phyloP scores from a whole-genome alignment of 2,888 invertebrate species.

The Noctua janthina region DNA sequence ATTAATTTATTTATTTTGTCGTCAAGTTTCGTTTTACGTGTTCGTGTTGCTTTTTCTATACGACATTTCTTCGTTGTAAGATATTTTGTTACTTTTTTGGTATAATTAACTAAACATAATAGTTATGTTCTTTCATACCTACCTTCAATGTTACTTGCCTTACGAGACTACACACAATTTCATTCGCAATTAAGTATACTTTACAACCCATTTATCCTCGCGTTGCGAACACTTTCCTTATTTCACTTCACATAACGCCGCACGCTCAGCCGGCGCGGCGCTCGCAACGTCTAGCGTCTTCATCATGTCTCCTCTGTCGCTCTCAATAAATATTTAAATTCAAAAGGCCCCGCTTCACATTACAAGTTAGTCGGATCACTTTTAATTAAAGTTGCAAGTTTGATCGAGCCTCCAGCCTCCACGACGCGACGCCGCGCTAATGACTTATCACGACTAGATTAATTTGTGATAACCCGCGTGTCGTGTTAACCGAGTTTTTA shows the following conservation, averaged over 20 bases:
- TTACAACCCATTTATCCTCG: conserved; percentile 12
- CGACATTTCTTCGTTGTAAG: background rate
- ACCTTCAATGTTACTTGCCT: background rate
- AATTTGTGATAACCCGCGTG: conserved; percentile 64
- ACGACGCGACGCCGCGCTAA: conserved; percentile 52
- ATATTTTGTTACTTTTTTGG: background rate
- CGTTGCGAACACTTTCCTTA: conserved; percentile 25
- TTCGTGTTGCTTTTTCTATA: background rate
- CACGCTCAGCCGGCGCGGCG: background rate
- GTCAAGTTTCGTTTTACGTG: background rate
- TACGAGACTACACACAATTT: background rate
- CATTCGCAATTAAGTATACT: conserved; percentile 23
- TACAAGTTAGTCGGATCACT: conserved; percentile 64
- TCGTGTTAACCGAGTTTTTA: conserved; percentile 52
- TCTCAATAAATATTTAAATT: conserved; percentile 67
- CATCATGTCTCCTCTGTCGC: conserved; percentile 33
- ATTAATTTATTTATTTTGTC: conserved; percentile 17
- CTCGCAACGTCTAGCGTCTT: conserved; percentile 42
- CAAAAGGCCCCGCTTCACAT: conserved; percentile 61
- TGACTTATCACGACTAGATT: conserved; percentile 66
- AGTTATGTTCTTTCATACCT: background rate
- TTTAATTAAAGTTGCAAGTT: conserved; percentile 70
- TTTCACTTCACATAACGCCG: conserved; percentile 8
- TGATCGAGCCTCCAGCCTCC: conserved; percentile 55
- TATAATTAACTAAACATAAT: background rate